These are phyloP conservation scores for Valencia hispanica DNA, from an alignment of 2,797 vertebrate genomes.

Conservation along the genomic window DNA sequence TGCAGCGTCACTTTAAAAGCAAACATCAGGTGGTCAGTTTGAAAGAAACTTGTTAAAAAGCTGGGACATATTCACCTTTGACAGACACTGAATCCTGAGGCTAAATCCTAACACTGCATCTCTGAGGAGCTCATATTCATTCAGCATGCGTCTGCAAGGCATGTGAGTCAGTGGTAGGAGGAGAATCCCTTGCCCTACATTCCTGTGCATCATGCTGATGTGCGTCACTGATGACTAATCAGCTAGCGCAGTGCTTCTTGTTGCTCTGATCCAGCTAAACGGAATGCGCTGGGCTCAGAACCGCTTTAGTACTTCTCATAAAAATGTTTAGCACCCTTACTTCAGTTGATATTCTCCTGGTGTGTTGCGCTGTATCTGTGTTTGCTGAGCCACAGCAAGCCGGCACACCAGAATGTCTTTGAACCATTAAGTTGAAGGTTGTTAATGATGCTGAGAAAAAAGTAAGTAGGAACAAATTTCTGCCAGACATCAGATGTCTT, in stretches of 20 bases:
- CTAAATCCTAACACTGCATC: conserved; percentile 4
- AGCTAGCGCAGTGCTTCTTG: conserved; percentile 62
- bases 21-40: conserved; percentile 9
- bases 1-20: neutral
- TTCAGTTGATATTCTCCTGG: conserved; percentile 1
- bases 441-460: neutral
- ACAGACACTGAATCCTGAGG: conserved; percentile 21
- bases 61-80: conserved; percentile 6
- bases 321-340: conserved; percentile 18
- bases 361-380: conserved; percentile 2
- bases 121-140: conserved; percentile 10
- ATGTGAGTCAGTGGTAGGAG: conserved; percentile 73
- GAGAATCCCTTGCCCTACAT: conserved; percentile 83
- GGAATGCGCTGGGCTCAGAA: conserved; percentile 69
- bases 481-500: neutral
- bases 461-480: neutral
- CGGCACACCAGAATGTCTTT: neutral
- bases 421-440: neutral
- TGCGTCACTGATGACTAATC: conserved; percentile 81
- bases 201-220: conserved; percentile 66
- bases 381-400: neutral
- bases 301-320: conserved; percentile 44
- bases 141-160: conserved; percentile 34
- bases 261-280: conserved; percentile 57
- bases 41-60: conserved; percentile 3